Conservation (phyloP, 2,113 vertebrate genomes). For the Numida meleagris region DNA sequence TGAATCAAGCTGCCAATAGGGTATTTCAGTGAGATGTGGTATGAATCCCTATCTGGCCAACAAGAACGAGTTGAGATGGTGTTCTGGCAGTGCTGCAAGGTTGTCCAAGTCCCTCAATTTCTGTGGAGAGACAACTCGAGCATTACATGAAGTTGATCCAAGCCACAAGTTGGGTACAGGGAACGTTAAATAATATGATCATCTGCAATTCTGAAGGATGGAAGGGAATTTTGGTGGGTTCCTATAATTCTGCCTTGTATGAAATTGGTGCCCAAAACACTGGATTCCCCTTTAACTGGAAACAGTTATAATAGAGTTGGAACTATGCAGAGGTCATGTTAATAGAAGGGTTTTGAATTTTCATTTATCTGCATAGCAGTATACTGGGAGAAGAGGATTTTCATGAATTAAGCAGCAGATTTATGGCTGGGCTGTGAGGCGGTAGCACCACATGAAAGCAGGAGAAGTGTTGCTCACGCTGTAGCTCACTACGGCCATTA, state of each 20-base stretch:
- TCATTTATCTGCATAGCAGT: conserved; percentile 26
- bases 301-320: neutral
- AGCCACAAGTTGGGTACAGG: neutral
- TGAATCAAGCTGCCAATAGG: neutral
- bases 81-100: neutral
- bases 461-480: neutral
- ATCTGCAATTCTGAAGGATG: neutral
- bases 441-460: neutral
- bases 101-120: neutral
- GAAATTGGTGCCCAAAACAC: neutral
- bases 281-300: neutral
- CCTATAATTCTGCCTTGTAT: neutral
- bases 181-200: neutral
- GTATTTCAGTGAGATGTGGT: neutral
- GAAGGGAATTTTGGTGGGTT: neutral
- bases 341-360: conserved; percentile 9
- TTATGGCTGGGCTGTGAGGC: neutral
- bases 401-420: conserved; percentile 6
- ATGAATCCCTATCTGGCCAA: neutral
- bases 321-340: neutral
- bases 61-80: neutral
- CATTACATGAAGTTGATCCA: neutral
- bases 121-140: neutral
- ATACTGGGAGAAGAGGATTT: neutral
- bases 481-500: neutral